Conservation (phyloP, 2,888 invertebrate species). For the Lagria hirta region DNA sequence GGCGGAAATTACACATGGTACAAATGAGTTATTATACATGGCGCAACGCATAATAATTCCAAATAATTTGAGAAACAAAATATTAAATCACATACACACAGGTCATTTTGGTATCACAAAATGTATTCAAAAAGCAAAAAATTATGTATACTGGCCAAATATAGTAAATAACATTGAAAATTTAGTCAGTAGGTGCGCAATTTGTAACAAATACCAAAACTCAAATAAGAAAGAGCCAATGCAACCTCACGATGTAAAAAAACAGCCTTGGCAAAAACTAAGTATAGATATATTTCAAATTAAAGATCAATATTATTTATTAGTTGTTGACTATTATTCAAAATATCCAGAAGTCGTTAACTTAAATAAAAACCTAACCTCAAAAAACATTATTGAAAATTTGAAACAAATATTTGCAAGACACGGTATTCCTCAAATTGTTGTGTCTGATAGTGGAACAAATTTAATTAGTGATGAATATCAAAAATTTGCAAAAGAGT, state of each 20-base stretch:
- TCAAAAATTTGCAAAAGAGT: slow-evolving; percentile 12
- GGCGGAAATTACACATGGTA: slow-evolving; percentile 17
- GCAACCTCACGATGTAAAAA: slow-evolving; percentile 26
- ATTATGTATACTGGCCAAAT: slow-evolving; percentile 34
- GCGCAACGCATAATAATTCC: slow-evolving; percentile 33
- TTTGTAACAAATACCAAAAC: slow-evolving; percentile 31
- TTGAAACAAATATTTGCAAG: slow-evolving; percentile 32
- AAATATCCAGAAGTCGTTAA: slow-evolving; percentile 33
- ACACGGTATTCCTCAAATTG: slow-evolving; percentile 8
- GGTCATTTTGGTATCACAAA: slow-evolving; percentile 35
- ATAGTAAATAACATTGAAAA: slow-evolving; percentile 32
- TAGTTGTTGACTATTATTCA: slow-evolving; percentile 36
- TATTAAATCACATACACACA: slow-evolving; percentile 32
- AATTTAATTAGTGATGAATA: slow-evolving; percentile 14
- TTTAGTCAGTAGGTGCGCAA: slow-evolving; percentile 30
- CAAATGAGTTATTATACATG: slow-evolving; percentile 31
- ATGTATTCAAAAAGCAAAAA: slow-evolving; percentile 28
- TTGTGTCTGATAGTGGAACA: slow-evolving; percentile 11
- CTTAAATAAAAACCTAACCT: slow-evolving; percentile 27
- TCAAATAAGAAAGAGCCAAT: slow-evolving; percentile 31
- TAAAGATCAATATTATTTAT: slow-evolving; percentile 27
- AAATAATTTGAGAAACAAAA: slow-evolving; percentile 25
- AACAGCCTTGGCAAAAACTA: slow-evolving; percentile 32
- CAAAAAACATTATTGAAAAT: slow-evolving; percentile 25
- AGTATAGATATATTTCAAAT: slow-evolving; percentile 35